Evolutionary conservation across 2,113 vertebrate species (phyloP), one percentile per base, ranked within the genome.

Genomic region (Aepyceros melampus): DNA sequence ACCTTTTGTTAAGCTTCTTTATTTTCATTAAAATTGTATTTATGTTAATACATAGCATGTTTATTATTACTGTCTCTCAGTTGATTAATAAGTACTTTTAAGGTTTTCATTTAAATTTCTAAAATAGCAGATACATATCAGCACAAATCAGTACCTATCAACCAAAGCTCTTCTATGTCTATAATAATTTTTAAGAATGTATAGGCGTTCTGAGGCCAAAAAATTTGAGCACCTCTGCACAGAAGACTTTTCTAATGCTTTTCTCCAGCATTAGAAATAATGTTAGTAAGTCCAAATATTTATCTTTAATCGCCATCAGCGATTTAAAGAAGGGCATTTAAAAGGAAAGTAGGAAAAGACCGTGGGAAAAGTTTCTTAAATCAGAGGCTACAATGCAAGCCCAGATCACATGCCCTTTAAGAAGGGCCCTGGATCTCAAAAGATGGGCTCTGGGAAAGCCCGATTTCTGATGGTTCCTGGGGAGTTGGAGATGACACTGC

Each of bases 11-110:
- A 51, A 23, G 6, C 19, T 92, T 91, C 92, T 76, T 21, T 84
- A 62, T 96, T 97, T 97, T 92, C 12, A 74, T 94, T 31, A 87
- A 97, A 87, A 84, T 51, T 43, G 6, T 47, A 87, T 43, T 96
- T 84, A 90, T 74, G 55, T 67, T 94, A 97, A 82, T 14, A 58
- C 33, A 53, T 3, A 49, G 19, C 43, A 40, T 49, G 7, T 53
- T 55, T 71, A 76, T 64, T 92, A 71, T 55, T 91, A 12, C 53
- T 83, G 85, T 62, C 78, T 53, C 21, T 87, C 60, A 25, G 79
- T 47, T 89, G 45, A 86, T 12, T 23, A 83, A 71, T 62, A 33
- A 29, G 19, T 76, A 40, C 47, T 94, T 91, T 7, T 40, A 64
- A 36, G 29, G 45, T 93, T 81, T 62, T 96, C 43, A 45, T 62